Evolutionary conservation across 2,888 invertebrate species (phyloP), one percentile per base, ranked within the genome.

Genomic region (Amblyjoppa fuscipennis): DNA sequence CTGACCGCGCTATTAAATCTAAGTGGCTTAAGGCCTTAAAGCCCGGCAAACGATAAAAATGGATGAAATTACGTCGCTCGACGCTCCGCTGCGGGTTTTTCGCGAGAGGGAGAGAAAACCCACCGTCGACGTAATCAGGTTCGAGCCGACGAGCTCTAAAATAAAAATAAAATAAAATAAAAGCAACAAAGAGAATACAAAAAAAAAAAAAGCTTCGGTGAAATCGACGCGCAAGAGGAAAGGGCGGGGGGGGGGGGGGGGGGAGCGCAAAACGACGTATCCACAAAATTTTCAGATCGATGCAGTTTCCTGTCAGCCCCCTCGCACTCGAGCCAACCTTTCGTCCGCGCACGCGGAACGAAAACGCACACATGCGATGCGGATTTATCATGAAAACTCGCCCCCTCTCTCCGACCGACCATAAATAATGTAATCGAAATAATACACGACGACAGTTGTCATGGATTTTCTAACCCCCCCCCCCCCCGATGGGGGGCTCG

Each of bases 21-120:
- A 92, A 93, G 92, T 92, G 93, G 93, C 93, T 93, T 92, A 93
- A 91, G 89, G 91, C 89, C 90, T 91, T 91, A 91, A 91, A 92
- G 90, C 91, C 90, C 83, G 87, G 89, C 88, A 88, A 89, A 90
- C 91, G 91, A 93, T 93, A 92, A 93, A 93, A 93, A 92, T 90
- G 89, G 89, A 91, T 90, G 90, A 91, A 92, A 93, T 93, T 92
- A 92, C 92, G 90, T 89, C 89, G 90, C 88, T 88, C 85, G 82
- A 81, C 56, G 66, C 34, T 78, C 11, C 53, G 53, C 66, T 51
- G 51, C 77, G 66, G 61, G 74, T 16, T 83, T 75, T 79, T 70
- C 75, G 59, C 75, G 69, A 45, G 28, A 70, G 59, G 28, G 31
- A 75, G 56, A 20, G 68, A 64, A 69, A 69, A n/a, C 53, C 31